A percentile compares a stretch with the other conserved stretches of the same genome.
Conservation (phyloP, 2,888 invertebrate species). For the Thecophora atra region DNA sequence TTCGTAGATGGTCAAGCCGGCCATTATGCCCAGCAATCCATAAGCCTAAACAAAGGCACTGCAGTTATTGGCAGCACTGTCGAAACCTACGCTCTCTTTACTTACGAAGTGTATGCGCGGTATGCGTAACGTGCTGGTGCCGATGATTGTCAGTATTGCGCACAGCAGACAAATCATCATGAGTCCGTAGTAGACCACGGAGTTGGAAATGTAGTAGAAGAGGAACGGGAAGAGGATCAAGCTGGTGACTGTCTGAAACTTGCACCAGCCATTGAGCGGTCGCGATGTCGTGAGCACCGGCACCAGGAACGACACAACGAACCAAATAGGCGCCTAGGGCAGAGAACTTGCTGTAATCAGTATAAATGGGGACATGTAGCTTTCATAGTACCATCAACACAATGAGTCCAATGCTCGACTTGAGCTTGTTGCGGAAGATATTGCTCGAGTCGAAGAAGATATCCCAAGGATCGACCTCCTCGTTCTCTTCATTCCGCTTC, state of each 20-base stretch:
- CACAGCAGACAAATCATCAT: constrained; percentile 4
- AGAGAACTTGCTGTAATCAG: not conserved
- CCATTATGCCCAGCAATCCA: constrained; percentile 17
- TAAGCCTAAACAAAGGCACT: constrained; percentile 8
- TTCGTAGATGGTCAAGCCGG: constrained; percentile 11
- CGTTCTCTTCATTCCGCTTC: not conserved
- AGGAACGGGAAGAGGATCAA: constrained; percentile 19
- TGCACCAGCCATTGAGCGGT: constrained; percentile 33
- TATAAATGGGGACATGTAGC: not conserved
- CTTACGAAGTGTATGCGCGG: constrained; percentile 3
- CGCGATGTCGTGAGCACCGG: constrained; percentile 29
- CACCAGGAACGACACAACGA: constrained; percentile 16
- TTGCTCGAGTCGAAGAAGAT: constrained; percentile 4
- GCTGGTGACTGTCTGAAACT: constrained; percentile 25
- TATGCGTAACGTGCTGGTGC: not conserved
- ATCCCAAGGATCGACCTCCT: constrained; percentile 7
- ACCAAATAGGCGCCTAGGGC: constrained; percentile 33
- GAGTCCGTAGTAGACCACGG: not conserved
- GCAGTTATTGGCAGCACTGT: not conserved
- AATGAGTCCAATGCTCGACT: not conserved
- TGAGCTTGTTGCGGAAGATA: not conserved
- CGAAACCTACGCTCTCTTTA: not conserved
- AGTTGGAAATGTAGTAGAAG: not conserved
- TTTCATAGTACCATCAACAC: not conserved
- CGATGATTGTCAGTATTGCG: constrained; percentile 5